Conservation (phyloP, 2,888 invertebrate species). For the Melinaea menophilus region DNA sequence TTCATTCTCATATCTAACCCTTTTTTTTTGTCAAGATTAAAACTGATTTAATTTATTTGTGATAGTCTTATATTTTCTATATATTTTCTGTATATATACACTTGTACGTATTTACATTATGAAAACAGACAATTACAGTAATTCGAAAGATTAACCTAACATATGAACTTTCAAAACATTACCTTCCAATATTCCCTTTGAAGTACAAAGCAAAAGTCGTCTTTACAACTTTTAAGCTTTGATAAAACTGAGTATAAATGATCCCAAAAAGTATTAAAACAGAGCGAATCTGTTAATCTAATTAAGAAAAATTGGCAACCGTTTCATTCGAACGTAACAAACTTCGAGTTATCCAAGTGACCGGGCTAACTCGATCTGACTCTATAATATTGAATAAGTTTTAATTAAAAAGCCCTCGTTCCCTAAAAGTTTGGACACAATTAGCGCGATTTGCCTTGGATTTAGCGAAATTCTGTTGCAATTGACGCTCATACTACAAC, state of each 20-base stretch:
- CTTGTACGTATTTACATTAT: too few species aligned
- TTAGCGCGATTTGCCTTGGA: slow-evolving; percentile 56
- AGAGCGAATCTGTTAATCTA: slow-evolving; percentile 29
- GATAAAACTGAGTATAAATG: slow-evolving; percentile 5
- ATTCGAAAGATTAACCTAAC: neutral
- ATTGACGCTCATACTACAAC: slow-evolving; percentile 17
- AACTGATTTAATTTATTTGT: too few species aligned
- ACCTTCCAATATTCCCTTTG: slow-evolving; percentile 1
- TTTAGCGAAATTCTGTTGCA: slow-evolving; percentile 35
- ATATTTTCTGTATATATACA: too few species aligned
- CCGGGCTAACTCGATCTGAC: slow-evolving; percentile 47
- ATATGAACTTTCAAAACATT: neutral
- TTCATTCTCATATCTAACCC: too few species aligned
- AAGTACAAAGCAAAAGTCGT: neutral
- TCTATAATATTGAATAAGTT: slow-evolving; percentile 70
- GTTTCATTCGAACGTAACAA: slow-evolving; percentile 39
- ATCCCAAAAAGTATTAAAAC: slow-evolving; percentile 27
- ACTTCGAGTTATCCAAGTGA: slow-evolving; percentile 46
- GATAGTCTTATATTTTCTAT: too few species aligned
- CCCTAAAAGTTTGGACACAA: slow-evolving; percentile 57
- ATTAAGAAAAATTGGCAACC: slow-evolving; percentile 38
- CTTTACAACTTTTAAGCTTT: slow-evolving; percentile 5
- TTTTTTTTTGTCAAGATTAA: too few species aligned
- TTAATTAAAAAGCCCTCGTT: slow-evolving; percentile 69
- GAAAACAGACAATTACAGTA: too few species aligned